phyloP scores from a whole-genome alignment of 2,797 vertebrate species.

The Silurus lanzhouensis region DNA sequence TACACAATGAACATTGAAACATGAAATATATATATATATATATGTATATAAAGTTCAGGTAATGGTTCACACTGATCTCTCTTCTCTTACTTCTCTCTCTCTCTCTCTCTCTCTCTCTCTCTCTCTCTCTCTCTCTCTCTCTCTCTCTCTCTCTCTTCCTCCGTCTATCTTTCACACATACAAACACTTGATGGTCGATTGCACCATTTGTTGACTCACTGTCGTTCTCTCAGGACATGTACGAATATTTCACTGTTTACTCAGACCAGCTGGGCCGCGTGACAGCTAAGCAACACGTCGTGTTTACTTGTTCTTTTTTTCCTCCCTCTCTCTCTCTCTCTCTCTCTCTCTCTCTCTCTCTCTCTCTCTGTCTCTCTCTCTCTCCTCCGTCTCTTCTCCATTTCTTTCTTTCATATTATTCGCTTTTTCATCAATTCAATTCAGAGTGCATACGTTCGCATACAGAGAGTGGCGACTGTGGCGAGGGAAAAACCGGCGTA shows the following conservation, averaged over 20 bases:
- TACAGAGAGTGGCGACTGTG: too few relatives aligned
- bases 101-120: background rate
- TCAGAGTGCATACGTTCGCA: too few relatives aligned
- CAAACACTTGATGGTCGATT: background rate
- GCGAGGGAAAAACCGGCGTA: too few relatives aligned
- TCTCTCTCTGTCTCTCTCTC: background rate
- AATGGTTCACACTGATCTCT: too few relatives aligned
- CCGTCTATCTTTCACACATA: background rate
- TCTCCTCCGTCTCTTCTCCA: background rate
- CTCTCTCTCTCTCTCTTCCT: background rate
- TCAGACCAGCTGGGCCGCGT: background rate
- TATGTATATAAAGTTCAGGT: too few relatives aligned
- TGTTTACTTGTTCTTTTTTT: background rate
- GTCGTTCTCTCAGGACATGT: background rate
- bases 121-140: background rate
- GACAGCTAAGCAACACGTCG: background rate
- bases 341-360: slow-evolving; percentile 4
- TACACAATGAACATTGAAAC: too few relatives aligned
- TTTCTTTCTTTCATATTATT: background rate
- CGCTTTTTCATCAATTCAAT: too few relatives aligned
- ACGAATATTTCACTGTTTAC: slow-evolving; percentile 3
- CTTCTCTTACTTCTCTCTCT: background rate
- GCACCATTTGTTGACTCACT: background rate
- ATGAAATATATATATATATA: too few relatives aligned
- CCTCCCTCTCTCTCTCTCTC: background rate